Conservation (phyloP, 2,113 vertebrate genomes). For the Syngnathus scovelli region DNA sequence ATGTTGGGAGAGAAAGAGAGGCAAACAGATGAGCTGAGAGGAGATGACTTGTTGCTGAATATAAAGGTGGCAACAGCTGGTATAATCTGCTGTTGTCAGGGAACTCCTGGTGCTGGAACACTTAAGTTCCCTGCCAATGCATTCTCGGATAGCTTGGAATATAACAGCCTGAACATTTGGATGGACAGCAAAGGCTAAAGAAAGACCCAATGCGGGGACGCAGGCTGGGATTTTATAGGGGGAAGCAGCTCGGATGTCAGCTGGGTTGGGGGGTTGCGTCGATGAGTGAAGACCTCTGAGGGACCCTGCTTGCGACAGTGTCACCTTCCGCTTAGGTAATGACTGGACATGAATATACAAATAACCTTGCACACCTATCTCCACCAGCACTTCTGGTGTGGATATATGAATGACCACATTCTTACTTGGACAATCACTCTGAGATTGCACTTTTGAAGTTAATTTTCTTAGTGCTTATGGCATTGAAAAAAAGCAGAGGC, state of each 20-base stretch:
- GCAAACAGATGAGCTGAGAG: slow-evolving; percentile 34
- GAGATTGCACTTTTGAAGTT: not conserved
- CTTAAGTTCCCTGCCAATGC: slow-evolving; percentile 37
- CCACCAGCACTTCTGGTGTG: not conserved
- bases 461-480: too few relatives aligned
- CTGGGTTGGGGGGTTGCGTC: not conserved
- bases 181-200: slow-evolving; percentile 3
- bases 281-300: slow-evolving; percentile 5
- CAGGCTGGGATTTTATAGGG: not conserved
- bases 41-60: slow-evolving; percentile 45
- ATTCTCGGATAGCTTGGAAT: slow-evolving; percentile 16
- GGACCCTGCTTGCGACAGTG: slow-evolving; percentile 2
- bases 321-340: slow-evolving; percentile 5
- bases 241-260: slow-evolving; percentile 1
- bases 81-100: slow-evolving; percentile 44
- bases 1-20: slow-evolving; percentile 17
- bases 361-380: slow-evolving; percentile 21
- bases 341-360: not conserved
- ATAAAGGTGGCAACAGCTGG: slow-evolving; percentile 56
- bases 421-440: not conserved
- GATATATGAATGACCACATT: not conserved
- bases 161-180: not conserved
- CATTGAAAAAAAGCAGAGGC: too few relatives aligned
- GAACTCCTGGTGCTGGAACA: slow-evolving; percentile 27
- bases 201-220: not conserved